Evolutionary conservation across 2,888 invertebrate genomes (phyloP).

Genomic region (Omphaloscelis lunosa): DNA sequence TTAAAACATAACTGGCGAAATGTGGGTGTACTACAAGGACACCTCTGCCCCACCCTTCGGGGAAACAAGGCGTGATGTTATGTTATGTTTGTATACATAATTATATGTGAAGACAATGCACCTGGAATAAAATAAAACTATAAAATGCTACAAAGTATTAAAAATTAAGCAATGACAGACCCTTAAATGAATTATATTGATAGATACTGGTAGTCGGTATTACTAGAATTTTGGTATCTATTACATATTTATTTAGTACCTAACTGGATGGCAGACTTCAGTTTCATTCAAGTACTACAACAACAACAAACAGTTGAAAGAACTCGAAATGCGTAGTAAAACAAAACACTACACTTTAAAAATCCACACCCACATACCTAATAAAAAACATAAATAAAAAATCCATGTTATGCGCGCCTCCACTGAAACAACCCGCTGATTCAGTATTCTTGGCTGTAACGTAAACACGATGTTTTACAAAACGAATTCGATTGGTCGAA

Average conservation of each 20-base stretch:
- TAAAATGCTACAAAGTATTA: not conserved
- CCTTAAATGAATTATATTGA: no score
- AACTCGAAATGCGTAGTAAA: constrained; percentile 7
- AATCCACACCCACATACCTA: not conserved
- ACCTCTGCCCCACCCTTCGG: no score
- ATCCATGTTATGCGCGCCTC: not conserved
- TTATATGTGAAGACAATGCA: not conserved
- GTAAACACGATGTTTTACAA: constrained; percentile 40
- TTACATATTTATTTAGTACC: not conserved
- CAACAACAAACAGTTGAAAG: no score
- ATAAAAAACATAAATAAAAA: constrained; percentile 20
- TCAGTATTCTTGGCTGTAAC: constrained; percentile 45
- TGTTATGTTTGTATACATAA: no score
- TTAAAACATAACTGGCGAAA: no score
- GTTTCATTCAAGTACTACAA: no score
- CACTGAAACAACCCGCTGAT: constrained; percentile 18
- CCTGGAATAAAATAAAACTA: not conserved
- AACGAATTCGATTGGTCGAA: constrained; percentile 56
- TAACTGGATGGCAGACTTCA: no score
- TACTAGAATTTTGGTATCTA: not conserved
- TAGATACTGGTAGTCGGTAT: not conserved
- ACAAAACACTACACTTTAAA: constrained; percentile 1
- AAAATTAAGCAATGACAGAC: not conserved
- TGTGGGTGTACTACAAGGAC: no score
- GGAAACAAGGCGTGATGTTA: no score